phyloP scores from a whole-genome alignment of 2,888 invertebrate species.

The Lochmaea capreae region DNA sequence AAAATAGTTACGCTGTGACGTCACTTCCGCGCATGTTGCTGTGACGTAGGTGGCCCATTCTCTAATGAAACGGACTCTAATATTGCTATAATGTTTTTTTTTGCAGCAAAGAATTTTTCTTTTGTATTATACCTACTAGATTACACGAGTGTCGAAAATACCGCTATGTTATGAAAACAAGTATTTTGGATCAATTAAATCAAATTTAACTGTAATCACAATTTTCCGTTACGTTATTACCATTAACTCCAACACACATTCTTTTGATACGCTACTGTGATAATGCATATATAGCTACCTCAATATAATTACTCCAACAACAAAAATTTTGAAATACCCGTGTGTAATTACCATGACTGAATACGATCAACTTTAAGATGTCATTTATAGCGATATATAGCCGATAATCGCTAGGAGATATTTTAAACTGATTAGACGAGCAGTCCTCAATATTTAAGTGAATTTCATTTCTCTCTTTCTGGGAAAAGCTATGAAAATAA shows the following conservation, averaged over 20 bases:
- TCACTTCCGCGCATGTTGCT: too few relatives aligned
- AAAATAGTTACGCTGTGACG: too few relatives aligned
- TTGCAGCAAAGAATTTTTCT: too few relatives aligned
- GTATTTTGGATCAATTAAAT: neutral
- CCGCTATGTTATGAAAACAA: neutral
- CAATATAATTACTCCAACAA: conserved; percentile 2
- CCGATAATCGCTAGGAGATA: neutral
- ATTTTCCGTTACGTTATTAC: conserved; percentile 2
- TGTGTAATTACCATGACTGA: conserved; percentile 30
- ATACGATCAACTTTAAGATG: conserved; percentile 27
- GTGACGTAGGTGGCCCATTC: too few relatives aligned
- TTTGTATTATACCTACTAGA: too few relatives aligned
- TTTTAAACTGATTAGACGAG: conserved; percentile 2
- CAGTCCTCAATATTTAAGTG: neutral
- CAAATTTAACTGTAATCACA: neutral
- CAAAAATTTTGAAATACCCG: conserved; percentile 23
- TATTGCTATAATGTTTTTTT: too few relatives aligned
- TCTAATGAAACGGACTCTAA: too few relatives aligned
- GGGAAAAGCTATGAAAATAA: too few relatives aligned
- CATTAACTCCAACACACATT: neutral
- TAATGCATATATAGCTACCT: neutral
- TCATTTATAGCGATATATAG: conserved; percentile 9
- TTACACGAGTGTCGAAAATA: too few relatives aligned
- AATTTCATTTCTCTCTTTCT: too few relatives aligned
- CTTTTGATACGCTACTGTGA: conserved; percentile 1